Base-by-base conservation (phyloP, 2,113 vertebrate genomes). In the Microtus ochrogaster region DNA sequence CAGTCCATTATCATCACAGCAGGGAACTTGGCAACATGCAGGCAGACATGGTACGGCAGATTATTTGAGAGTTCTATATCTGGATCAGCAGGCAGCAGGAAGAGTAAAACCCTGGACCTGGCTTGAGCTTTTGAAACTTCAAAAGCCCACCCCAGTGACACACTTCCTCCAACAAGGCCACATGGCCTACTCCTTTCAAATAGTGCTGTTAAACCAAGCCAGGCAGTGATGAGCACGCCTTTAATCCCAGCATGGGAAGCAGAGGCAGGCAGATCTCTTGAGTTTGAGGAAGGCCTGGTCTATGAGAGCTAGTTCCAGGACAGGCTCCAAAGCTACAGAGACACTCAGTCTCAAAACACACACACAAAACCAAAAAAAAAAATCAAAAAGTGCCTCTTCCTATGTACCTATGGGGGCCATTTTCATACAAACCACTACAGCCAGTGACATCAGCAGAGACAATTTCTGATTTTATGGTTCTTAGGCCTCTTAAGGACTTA, bases 401-500 rank as follows among this genome's bases (percentile, higher is more conserved):
- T 76, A 39, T 39, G 16, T 21, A 8, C 70, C 70, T 72, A 2
- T 44, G 22, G 24, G 21, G 22, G 41, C 39, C 41, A 76, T 76
- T 76, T 44, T 76, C 73, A 44, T 28, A 1, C 41, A 76, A 44
- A 76, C 41, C 24, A 44, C 41, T 26, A 76, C 41, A 76, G 36
- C 24, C 74, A 52, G 30, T 55, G 17, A 3, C 17, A n/a, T 72
- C 19, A 99, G 99, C 92, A 98, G 99, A 0, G 99, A 99, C 36
- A 97, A 98, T 99, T 97, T 99, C 99, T 0, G 99, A 99, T 97
- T 99, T 99, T 0, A 98, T 99, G 0, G 99, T 66, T 70, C 99
- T 99, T 0, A 99, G 99, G 7, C 99, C 99, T 49, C 99, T 99
- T 2, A 98, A 99, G 92, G 99, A 98, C 24, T 36, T 97, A 99